phyloP scores from a whole-genome alignment of 2,797 vertebrate species.

The Microctenopoma steveboyesi region DNA sequence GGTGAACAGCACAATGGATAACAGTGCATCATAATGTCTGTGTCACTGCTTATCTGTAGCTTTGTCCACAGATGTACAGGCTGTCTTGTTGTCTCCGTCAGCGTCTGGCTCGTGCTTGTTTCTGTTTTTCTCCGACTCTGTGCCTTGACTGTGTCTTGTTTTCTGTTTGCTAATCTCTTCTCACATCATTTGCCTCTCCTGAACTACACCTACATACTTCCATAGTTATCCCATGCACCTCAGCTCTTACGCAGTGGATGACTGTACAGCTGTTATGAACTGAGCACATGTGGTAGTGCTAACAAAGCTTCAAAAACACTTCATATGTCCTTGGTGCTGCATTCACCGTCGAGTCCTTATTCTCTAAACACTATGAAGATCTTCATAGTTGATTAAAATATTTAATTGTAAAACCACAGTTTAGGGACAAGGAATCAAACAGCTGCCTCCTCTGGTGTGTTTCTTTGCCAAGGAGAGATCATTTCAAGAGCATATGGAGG shows the following conservation, averaged over 20 bases:
- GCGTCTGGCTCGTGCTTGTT: constrained; percentile 9
- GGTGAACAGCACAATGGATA: not conserved
- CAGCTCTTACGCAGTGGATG: not conserved
- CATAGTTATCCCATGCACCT: not conserved
- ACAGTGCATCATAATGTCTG: not conserved
- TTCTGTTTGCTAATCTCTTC: not conserved
- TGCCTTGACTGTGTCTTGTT: not conserved
- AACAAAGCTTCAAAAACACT: constrained; percentile 14
- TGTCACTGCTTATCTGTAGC: constrained; percentile 14
- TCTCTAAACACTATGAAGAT: constrained; percentile 21
- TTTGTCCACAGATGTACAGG: not conserved
- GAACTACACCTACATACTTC: constrained; percentile 1
- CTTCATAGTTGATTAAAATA: constrained; percentile 31
- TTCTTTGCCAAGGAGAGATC: constrained; percentile 16
- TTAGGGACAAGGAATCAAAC: not conserved
- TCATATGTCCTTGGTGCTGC: constrained; percentile 3
- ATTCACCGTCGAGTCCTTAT: constrained; percentile 29
- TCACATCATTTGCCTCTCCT: not conserved
- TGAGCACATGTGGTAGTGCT: constrained; percentile 2
- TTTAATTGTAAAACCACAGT: constrained; percentile 25
- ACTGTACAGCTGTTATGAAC: not conserved
- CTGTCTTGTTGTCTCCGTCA: not conserved
- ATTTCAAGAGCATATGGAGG: constrained; percentile 15
- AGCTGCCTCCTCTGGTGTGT: constrained; percentile 16
- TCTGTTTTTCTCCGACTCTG: not conserved